Conservation (phyloP, 1,140 invertebrate species). For the Cotesia vestalis region DNA sequence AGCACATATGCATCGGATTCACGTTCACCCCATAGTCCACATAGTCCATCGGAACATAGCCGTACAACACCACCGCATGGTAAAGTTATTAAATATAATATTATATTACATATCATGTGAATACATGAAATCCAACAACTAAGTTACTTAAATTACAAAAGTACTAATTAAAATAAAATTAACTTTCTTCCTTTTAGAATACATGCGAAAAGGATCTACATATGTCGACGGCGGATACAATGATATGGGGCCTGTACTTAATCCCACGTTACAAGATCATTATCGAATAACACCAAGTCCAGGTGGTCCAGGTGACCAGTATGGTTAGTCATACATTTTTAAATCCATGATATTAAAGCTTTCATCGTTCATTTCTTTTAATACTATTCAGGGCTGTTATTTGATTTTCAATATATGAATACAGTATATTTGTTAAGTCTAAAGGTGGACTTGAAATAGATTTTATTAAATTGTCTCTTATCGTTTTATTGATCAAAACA, state of each 20-base stretch:
- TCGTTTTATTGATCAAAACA: no score
- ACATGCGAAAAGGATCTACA: conserved; percentile 68
- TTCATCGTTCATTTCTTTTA: neutral
- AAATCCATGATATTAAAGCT: neutral
- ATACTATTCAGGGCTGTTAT: no score
- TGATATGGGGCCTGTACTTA: conserved; percentile 71
- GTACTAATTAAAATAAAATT: conserved; percentile 35
- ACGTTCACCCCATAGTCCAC: conserved; percentile 63
- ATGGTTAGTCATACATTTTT: conserved; percentile 60
- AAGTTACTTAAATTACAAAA: neutral
- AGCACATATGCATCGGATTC: conserved; percentile 63
- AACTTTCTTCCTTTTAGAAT: conserved; percentile 58
- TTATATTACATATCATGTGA: neutral
- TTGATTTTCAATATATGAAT: no score
- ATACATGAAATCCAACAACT: no score
- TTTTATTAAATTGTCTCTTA: no score
- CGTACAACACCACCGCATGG: conserved; percentile 63
- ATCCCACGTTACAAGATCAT: conserved; percentile 73
- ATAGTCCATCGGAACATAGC: conserved; percentile 64
- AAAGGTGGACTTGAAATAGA: no score
- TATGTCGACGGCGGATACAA: conserved; percentile 72
- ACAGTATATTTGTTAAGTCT: conserved; percentile 17
- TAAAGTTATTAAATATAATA: conserved; percentile 39
- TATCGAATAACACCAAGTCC: conserved; percentile 78
- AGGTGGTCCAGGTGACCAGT: conserved; percentile 72